Base-by-base conservation (phyloP, 2,797 vertebrate genomes). In the Sebastes kiyomatsui region DNA sequence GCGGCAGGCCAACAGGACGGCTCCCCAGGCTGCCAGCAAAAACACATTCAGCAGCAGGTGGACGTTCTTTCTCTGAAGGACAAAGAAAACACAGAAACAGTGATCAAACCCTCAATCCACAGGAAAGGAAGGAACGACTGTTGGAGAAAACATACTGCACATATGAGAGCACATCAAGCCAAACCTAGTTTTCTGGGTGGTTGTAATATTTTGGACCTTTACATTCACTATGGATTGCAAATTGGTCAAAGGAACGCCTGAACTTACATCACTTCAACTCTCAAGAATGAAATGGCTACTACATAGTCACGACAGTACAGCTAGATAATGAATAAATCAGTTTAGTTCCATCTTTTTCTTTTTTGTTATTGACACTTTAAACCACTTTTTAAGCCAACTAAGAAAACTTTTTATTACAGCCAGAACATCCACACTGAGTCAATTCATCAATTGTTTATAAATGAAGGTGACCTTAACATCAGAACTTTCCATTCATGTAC, bases 1-100 rank as follows among this genome's bases (percentile, higher is more conserved):
- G 56, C 99, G 98, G 82, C 95, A 89, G 52, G 96, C 97, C 90
- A 99, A 90, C 70, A 99, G 93, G 2, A 96, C 58, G 66, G 95
- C 94, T 16, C 98, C 99, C 96, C 98, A 99, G 77, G 90, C 93
- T 16, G 95, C 97, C 95, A 99, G 90, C 85, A 98, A 88, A 81
- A 95, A 96, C 87, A 98, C 92, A 74, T 97, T 99, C 82, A 97
- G 92, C 89, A 98, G 94, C 82, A 98, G 96, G 80, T 94, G 94
- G 80, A 96, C 60, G 89, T 98, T 97, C 94, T 97, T 98, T 89
- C 96, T 96, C 98, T 99, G 96, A 42, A 96, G 94, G 35, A 89
- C 70, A 92, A 77, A 93, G 67, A 83, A 79, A 85, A 87, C 28
- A 91, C 20, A 87, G 38, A 82, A 76, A 71, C 23, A 46, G 1